Conservation (phyloP, 1,140 invertebrate species). For the Acyrthosiphon pisum region DNA sequence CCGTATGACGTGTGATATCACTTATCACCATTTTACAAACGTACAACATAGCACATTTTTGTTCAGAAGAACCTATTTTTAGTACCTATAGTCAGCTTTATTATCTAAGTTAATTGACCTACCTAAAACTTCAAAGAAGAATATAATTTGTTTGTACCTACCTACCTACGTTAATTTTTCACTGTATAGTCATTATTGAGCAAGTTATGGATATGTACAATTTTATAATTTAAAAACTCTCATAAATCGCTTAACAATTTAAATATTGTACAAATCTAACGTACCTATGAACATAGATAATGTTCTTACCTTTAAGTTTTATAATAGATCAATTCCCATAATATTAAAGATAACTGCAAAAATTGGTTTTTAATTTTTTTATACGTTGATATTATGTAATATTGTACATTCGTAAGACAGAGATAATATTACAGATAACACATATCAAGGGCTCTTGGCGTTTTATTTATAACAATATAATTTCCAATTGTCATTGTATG, state of each 20-base stretch:
- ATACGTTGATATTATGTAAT: neutral
- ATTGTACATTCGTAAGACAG: neutral
- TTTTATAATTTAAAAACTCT: neutral
- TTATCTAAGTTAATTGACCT: neutral
- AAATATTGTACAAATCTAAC: neutral
- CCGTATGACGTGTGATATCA: too few species aligned
- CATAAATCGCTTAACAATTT: neutral
- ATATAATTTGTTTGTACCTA: neutral
- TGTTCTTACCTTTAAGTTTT: neutral
- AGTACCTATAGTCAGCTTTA: too few species aligned
- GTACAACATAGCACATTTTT: too few species aligned
- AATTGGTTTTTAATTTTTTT: neutral
- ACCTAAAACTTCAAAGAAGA: neutral
- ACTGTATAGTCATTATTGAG: neutral
- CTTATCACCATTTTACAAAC: too few species aligned
- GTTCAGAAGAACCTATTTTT: too few species aligned
- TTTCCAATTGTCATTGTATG: neutral
- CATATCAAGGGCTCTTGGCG: neutral
- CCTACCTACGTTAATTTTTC: neutral
- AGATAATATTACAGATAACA: neutral
- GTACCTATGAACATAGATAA: neutral
- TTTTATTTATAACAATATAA: neutral
- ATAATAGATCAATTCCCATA: neutral
- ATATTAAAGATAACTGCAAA: neutral
- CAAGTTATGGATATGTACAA: neutral